A percentile compares a stretch with the other conserved stretches of the same genome.
phyloP scores from a whole-genome alignment of 2,797 vertebrate species.

The Bufotes viridis region DNA sequence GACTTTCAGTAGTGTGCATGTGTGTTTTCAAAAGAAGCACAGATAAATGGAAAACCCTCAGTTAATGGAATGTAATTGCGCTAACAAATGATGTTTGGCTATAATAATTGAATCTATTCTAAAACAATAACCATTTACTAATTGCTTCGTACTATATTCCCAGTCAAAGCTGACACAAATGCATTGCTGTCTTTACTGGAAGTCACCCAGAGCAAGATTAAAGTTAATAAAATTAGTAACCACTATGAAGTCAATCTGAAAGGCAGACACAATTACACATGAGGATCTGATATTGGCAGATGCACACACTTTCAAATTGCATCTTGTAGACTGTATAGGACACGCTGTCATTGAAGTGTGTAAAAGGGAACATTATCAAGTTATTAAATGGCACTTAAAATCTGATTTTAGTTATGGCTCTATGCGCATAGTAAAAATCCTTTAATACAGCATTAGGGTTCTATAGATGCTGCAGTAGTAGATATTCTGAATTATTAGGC shows the following conservation, averaged over 20 bases:
- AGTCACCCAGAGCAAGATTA: conserved; percentile 60
- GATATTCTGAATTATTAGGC: background rate
- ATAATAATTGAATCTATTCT: conserved; percentile 55
- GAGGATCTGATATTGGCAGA: conserved; percentile 47
- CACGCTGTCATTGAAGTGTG: conserved; percentile 29
- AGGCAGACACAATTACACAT: conserved; percentile 57
- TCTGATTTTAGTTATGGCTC: background rate
- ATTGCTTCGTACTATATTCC: conserved; percentile 48
- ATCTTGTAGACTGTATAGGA: conserved; percentile 6
- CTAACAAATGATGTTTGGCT: conserved; percentile 43
- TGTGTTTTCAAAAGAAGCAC: background rate
- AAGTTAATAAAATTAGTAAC: conserved; percentile 58
- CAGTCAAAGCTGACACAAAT: conserved; percentile 42
- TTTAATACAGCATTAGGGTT: too few relatives aligned
- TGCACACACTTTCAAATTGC: conserved; percentile 24
- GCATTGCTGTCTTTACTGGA: conserved; percentile 56
- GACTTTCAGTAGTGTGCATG: conserved; percentile 5
- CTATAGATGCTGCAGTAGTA: background rate
- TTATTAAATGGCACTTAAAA: background rate
- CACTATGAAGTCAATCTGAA: conserved; percentile 55
- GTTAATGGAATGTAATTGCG: conserved; percentile 44
- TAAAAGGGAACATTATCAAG: background rate
- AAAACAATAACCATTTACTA: conserved; percentile 54
- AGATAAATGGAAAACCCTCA: conserved; percentile 38
- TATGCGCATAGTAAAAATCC: background rate